Conservation (phyloP, 2,888 invertebrate species). For the Sthenelais limicola region DNA sequence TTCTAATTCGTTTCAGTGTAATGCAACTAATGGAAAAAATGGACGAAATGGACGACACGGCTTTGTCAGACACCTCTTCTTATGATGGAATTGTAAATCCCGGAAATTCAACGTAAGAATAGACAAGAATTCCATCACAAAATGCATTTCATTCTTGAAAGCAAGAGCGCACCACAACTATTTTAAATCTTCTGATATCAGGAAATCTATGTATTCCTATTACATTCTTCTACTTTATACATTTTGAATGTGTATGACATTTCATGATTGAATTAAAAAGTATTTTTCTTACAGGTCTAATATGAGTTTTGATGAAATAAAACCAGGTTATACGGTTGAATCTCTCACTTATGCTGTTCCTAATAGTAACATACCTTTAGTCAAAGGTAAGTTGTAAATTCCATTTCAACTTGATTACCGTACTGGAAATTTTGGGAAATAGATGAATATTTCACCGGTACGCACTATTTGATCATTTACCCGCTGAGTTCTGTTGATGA, state of each 20-base stretch:
- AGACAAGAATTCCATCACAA: too few relatives aligned
- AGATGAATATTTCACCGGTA: too few relatives aligned
- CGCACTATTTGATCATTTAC: too few relatives aligned
- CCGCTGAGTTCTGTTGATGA: too few relatives aligned
- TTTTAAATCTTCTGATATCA: too few relatives aligned
- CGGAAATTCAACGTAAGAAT: conserved; percentile 23
- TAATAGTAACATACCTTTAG: conserved; percentile 55
- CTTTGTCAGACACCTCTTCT: conserved; percentile 12
- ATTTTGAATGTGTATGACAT: too few relatives aligned
- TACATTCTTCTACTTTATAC: too few relatives aligned
- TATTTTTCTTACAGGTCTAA: conserved; percentile 31
- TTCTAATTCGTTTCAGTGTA: conserved; percentile 43
- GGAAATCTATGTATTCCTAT: too few relatives aligned
- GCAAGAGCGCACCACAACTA: too few relatives aligned
- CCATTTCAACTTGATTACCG: too few relatives aligned
- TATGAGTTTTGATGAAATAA: not conserved
- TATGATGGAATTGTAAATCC: conserved; percentile 8
- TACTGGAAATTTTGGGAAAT: not conserved
- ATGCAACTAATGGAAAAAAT: conserved; percentile 48
- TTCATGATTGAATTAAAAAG: too few relatives aligned
- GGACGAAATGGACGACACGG: not conserved
- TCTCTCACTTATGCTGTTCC: conserved; percentile 63
- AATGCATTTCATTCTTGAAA: too few relatives aligned
- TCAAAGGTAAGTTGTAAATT: conserved; percentile 59
- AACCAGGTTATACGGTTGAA: conserved; percentile 51